A percentile compares a stretch with the other conserved stretches of the same genome.
Evolutionary conservation across 2,797 vertebrate genomes (phyloP).

Genomic region (Acipenser transmontanus): DNA sequence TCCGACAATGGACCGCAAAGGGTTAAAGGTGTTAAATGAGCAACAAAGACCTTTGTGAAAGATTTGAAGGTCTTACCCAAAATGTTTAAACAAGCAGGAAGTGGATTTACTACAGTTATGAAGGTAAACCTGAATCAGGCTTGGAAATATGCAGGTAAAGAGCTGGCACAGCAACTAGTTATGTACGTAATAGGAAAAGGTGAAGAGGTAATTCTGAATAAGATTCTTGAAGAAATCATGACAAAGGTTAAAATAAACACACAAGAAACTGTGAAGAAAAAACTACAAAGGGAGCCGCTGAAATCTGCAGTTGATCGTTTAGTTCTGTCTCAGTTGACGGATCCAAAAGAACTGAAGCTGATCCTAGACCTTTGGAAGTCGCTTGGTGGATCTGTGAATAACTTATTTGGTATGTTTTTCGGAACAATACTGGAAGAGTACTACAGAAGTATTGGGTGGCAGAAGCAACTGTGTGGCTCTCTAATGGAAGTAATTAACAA

Average conservation of each 20-base stretch:
- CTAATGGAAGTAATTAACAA: neutral
- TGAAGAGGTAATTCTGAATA: neutral
- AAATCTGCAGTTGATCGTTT: no score
- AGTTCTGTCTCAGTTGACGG: no score
- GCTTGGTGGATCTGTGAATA: no score
- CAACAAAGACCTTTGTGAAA: constrained; percentile 7
- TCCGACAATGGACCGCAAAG: no score
- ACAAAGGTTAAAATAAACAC: no score
- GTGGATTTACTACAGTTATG: neutral
- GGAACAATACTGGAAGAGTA: neutral
- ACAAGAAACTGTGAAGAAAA: no score
- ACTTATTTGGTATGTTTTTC: neutral
- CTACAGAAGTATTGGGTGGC: no score
- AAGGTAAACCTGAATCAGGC: constrained; percentile 17
- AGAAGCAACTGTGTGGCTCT: no score
- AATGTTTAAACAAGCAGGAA: constrained; percentile 7
- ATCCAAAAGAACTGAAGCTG: no score
- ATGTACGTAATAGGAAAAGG: neutral
- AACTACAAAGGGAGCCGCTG: no score
- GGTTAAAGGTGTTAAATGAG: neutral
- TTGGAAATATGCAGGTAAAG: neutral
- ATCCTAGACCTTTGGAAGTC: no score
- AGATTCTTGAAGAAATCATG: no score
- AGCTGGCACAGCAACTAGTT: neutral
- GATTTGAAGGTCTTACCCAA: constrained; percentile 14